Base-by-base conservation (phyloP, 2,113 vertebrate genomes). In the Protomyctophum bolini region DNA sequence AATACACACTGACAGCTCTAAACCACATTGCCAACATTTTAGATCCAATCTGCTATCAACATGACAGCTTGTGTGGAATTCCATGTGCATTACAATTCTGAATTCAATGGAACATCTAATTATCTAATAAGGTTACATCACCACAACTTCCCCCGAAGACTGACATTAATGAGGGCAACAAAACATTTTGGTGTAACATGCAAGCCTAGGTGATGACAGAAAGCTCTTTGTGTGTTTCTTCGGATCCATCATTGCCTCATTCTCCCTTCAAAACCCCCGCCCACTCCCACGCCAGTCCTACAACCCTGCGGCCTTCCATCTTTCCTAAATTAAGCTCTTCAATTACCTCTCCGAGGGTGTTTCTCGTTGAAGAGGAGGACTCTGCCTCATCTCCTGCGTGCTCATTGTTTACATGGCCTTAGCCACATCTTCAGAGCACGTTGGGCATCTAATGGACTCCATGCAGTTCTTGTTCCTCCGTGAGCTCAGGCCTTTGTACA, bases 381-480 rank as follows among this genome's bases (percentile, higher is more conserved):
- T 72, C 56, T 58, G 63, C 56, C 59, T 66, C 58, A 57, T 66
- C 49, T 70, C 72, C 51, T 79, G 41, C 64, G 7, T 60, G 65
- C 52, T 72, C 56, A 48, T 77, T 77, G 81, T 82, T 79, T 76
- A 76, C 46, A 47, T 63, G 54, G 60, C 70, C 61, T 75, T 58
- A 61, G 63, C 69, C 63, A 33, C 72, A 61, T 73, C 77, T 86
- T 73, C 76, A 41, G 15, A 81, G 57, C 61, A 58, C 58, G 81
- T 47, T 63, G 59, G 77, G 12, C 58, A 65, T 66, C 63, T 77
- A 86, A 85, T 83, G 76, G 68, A 80, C 76, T 76, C 73, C 73
- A 73, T 70, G 70, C 46, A 76, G 64, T 68, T 77, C 77, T 51
- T 61, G 64, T 57, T 29, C 50, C 49, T 56, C 76, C 61, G 73